phyloP scores from a whole-genome alignment of 2,888 invertebrate genomes.

The Leptopterna dolabrata region DNA sequence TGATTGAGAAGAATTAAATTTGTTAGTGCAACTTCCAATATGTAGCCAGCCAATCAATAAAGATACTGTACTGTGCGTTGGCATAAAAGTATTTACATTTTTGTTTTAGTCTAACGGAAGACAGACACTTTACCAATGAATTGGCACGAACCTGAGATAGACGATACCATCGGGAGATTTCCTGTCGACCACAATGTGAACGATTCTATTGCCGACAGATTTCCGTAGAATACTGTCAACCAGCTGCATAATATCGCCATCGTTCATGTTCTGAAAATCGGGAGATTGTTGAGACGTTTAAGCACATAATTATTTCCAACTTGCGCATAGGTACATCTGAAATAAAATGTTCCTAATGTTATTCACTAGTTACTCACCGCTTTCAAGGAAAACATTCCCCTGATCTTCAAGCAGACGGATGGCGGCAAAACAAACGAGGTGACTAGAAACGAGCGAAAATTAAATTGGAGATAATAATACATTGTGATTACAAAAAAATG shows the following conservation, averaged over 20 bases:
- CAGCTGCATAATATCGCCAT: neutral
- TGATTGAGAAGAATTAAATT: too few relatives aligned
- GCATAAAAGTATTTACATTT: too few relatives aligned
- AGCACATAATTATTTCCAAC: too few relatives aligned
- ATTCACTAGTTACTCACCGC: too few relatives aligned
- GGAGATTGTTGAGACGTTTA: neutral
- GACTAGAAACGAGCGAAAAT: neutral
- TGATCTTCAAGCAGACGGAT: constrained; percentile 31
- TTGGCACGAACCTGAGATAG: constrained; percentile 13
- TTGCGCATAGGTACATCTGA: too few relatives aligned
- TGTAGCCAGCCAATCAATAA: too few relatives aligned
- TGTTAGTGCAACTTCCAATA: too few relatives aligned
- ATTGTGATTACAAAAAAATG: neutral
- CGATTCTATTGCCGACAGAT: constrained; percentile 20
- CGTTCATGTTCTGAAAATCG: constrained; percentile 6
- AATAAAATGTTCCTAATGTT: too few relatives aligned
- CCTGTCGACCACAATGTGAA: constrained; percentile 36
- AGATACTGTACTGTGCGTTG: too few relatives aligned
- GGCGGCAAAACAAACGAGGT: neutral
- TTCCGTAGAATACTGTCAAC: constrained; percentile 23
- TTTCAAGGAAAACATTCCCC: constrained; percentile 29
- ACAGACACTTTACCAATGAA: neutral
- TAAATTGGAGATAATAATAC: neutral
- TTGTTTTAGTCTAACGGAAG: too few relatives aligned
- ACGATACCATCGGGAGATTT: constrained; percentile 29